phyloP scores from a whole-genome alignment of 2,113 vertebrate species.

The Elachura formosa region DNA sequence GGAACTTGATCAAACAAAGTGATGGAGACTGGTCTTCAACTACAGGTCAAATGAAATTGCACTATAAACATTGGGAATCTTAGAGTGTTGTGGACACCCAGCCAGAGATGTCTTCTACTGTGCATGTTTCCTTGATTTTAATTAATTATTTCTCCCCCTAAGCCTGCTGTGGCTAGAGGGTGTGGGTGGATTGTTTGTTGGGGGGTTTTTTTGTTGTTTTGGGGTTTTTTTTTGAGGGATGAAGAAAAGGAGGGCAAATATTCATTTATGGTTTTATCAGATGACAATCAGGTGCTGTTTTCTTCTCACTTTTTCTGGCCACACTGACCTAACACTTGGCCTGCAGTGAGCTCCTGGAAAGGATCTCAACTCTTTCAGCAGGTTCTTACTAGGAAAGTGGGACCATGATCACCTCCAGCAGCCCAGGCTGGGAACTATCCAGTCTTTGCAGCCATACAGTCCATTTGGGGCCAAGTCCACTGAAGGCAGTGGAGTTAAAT shows the following conservation, averaged over 20 bases:
- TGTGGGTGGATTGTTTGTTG: not conserved
- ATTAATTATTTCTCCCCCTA: not conserved
- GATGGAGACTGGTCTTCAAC: not conserved
- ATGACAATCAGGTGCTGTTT: conserved; percentile 25
- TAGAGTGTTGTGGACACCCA: not conserved
- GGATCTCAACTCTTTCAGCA: not conserved
- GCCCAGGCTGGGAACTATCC: not conserved
- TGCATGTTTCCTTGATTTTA: conserved; percentile 38
- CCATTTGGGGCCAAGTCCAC: not conserved
- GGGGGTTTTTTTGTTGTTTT: not conserved
- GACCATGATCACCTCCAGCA: not conserved
- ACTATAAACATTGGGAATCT: conserved; percentile 42
- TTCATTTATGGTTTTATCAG: not conserved
- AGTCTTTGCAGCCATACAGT: not conserved
- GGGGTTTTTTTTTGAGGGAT: not conserved
- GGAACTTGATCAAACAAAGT: not conserved
- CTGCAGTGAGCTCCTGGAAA: not conserved
- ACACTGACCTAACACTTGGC: not conserved
- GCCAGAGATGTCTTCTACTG: not conserved
- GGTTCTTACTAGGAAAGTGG: not conserved
- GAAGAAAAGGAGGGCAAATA: not conserved
- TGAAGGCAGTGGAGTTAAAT: not conserved
- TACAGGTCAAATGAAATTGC: conserved; percentile 52
- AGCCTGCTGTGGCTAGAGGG: not conserved
- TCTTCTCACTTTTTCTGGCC: not conserved